Base-by-base conservation (phyloP, 2,113 vertebrate species). In the Lampris megalopsis region DNA sequence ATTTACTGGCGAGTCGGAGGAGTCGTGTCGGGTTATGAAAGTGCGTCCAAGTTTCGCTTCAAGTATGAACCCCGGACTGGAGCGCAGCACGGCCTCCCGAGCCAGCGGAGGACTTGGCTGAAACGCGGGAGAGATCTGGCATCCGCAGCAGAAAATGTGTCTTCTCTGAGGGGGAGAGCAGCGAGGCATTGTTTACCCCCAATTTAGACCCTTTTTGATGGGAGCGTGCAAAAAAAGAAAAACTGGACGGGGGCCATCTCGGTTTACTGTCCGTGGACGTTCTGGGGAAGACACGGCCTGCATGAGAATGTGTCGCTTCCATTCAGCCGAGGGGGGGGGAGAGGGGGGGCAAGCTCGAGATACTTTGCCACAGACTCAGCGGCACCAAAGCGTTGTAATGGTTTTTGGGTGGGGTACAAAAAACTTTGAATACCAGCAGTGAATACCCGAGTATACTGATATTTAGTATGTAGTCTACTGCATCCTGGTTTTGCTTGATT, bases 1-100 rank as follows among this genome's bases (percentile, higher is more conserved):
- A 71, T 75, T 54, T 61, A 38, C 48, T 70, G 24, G 60, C 47
- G 49, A 48, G 13, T 63, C 62, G 70, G 82, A 68, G 62, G 82
- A 68, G 62, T 66, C 60, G 45, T 4, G 61, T 37, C 13, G 13
- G 53, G 62, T 89, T 52, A 68, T 64, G 24, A 67, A 75, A 66
- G 11, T 54, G 57, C 0, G 10, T 80, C 45, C 49, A 64, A 57
- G 48, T n/a, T 45, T n/a, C 73, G 48, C 57, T 47, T 11, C 58
- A n/a, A 84, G 54, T 52, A 61, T 49, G 5, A 75, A 40, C 0
- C 0, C 63, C 75, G 53, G 81, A 77, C 63, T 64, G 53, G 6
- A 42, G 57, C 56, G 57, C 68, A 56, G 59, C 58, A 73, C 56
- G 6, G 35, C 45, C 49, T 24, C 49, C 54, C 5, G 35, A 38